These are phyloP conservation scores for Eupithecia tripunctaria DNA, from an alignment of 2,888 invertebrate genomes.

Conservation along the genomic window DNA sequence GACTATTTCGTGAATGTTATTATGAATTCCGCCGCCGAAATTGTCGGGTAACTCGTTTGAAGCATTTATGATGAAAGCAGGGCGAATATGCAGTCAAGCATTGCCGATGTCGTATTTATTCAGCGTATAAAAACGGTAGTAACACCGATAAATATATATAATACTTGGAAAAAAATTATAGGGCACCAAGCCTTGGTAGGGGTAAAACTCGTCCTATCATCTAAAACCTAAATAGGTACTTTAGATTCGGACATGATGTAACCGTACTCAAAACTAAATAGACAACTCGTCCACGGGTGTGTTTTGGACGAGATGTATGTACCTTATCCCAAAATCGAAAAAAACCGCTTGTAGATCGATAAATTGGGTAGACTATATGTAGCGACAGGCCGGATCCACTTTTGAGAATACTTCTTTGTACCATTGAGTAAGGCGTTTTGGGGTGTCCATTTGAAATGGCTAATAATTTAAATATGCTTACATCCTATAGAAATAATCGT, in stretches of 20 bases:
- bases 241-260: too few relatives aligned
- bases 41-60: slow-evolving; percentile 13
- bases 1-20: slow-evolving; percentile 55
- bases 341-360: background rate
- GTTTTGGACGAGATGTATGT: too few relatives aligned
- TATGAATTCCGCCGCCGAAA: slow-evolving; percentile 51
- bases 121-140: background rate
- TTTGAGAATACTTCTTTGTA: background rate
- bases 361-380: background rate
- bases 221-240: too few relatives aligned
- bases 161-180: background rate
- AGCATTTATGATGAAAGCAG: background rate
- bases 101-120: too few relatives aligned
- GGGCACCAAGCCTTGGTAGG: too few relatives aligned
- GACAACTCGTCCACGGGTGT: too few relatives aligned
- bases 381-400: background rate
- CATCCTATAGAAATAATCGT: too few relatives aligned
- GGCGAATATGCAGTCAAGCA: too few relatives aligned
- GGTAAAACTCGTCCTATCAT: too few relatives aligned
- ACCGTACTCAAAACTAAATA: too few relatives aligned
- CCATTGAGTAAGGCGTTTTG: background rate
- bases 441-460: background rate
- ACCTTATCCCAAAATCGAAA: too few relatives aligned
- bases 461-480: background rate
- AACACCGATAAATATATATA: too few relatives aligned